A percentile compares a stretch with the other conserved stretches of the same genome.
phyloP scores from a whole-genome alignment of 1,140 invertebrate genomes.

The Conus ventricosus region DNA sequence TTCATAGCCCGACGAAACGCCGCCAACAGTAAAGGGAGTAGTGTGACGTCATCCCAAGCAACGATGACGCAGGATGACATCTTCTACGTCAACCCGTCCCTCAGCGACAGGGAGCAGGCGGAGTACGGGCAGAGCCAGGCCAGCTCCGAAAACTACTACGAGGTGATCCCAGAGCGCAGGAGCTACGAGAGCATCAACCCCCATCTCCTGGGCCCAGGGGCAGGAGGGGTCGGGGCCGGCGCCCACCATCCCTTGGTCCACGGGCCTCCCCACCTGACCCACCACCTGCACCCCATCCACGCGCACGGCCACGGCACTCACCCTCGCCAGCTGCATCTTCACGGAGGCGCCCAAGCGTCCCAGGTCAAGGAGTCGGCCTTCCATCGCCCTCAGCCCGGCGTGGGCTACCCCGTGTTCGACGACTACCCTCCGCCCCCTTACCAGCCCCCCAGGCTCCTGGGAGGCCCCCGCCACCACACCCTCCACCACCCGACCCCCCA shows the following conservation, averaged over 20 bases:
- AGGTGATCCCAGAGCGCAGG: slow-evolving; percentile 69
- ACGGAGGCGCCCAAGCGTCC: slow-evolving; percentile 24
- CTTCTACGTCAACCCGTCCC: slow-evolving; percentile 70
- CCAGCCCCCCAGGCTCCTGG: slow-evolving; percentile 57
- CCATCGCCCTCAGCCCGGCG: slow-evolving; percentile 18
- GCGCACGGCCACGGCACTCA: slow-evolving; percentile 32
- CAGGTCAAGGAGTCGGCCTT: slow-evolving; percentile 39
- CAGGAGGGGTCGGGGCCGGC: not conserved
- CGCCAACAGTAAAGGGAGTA: slow-evolving; percentile 61
- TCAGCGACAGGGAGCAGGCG: slow-evolving; percentile 64
- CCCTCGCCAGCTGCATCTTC: slow-evolving; percentile 31
- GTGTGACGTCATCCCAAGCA: slow-evolving; percentile 70
- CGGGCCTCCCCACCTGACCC: slow-evolving; percentile 38
- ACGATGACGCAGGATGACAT: slow-evolving; percentile 73
- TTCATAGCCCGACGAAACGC: slow-evolving; percentile 55
- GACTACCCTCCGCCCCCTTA: slow-evolving; percentile 70
- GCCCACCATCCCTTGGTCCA: slow-evolving; percentile 30
- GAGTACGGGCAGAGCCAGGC: slow-evolving; percentile 66
- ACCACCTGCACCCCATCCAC: slow-evolving; percentile 40
- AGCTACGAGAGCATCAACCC: slow-evolving; percentile 71
- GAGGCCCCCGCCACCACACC: slow-evolving; percentile 21
- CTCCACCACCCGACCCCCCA: slow-evolving; percentile 21
- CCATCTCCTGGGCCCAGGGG: slow-evolving; percentile 50
- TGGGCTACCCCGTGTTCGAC: slow-evolving; percentile 58
- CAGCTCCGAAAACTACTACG: slow-evolving; percentile 71